phyloP scores from a whole-genome alignment of 2,888 invertebrate genomes.

The Eulithis prunata region DNA sequence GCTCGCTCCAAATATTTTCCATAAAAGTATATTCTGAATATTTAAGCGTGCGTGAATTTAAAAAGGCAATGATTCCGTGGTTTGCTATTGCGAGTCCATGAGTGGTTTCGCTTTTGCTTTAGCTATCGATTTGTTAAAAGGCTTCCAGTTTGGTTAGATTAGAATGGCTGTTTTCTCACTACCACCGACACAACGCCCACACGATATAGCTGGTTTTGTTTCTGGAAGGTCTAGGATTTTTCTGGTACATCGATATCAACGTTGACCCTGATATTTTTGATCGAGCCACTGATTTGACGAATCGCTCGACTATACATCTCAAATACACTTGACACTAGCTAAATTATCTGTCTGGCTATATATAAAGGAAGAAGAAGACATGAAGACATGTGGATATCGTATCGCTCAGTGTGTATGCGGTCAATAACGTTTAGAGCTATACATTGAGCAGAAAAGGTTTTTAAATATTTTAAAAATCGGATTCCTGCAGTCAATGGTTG shows the following conservation, averaged over 20 bases:
- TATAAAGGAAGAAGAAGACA: too few species aligned
- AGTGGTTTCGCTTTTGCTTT: slow-evolving; percentile 24
- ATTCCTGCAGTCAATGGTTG: neutral
- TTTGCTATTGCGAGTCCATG: slow-evolving; percentile 7
- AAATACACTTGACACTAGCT: too few species aligned
- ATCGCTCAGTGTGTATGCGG: too few species aligned
- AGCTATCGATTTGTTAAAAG: slow-evolving; percentile 18
- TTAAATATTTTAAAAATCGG: neutral
- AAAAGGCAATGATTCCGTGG: slow-evolving; percentile 22
- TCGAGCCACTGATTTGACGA: too few species aligned
- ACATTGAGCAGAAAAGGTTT: neutral
- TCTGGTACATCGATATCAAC: too few species aligned
- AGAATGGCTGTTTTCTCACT: neutral
- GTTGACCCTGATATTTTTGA: too few species aligned
- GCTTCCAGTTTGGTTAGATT: slow-evolving; percentile 17
- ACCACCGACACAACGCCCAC: too few species aligned
- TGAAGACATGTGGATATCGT: too few species aligned
- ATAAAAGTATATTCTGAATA: slow-evolving; percentile 31
- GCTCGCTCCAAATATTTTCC: slow-evolving; percentile 32
- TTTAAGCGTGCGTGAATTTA: slow-evolving; percentile 27
- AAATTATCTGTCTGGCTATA: too few species aligned
- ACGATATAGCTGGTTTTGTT: too few species aligned
- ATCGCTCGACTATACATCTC: too few species aligned
- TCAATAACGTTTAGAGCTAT: slow-evolving; percentile 10
- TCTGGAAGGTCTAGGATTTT: too few species aligned